Evolutionary conservation across 1,140 invertebrate species (phyloP).

Genomic region (Drosophila fuyamai): DNA sequence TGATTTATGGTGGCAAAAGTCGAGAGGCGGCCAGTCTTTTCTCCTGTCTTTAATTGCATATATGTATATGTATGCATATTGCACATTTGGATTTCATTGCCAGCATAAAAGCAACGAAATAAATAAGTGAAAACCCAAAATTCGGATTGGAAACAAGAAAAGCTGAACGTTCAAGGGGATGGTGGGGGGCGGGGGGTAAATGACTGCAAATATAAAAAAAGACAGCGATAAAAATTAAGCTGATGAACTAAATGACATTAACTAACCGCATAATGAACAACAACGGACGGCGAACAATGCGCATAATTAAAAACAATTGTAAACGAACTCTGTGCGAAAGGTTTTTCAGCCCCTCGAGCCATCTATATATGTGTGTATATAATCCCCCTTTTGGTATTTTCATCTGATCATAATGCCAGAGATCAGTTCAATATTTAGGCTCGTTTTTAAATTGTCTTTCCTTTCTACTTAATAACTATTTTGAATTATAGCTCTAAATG

Average conservation of each 20-base stretch:
- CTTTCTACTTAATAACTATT: too few species aligned
- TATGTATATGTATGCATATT: slow-evolving; percentile 19
- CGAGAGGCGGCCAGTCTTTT: slow-evolving; percentile 28
- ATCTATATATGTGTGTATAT: neutral
- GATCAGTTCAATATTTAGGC: slow-evolving; percentile 5
- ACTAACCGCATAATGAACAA: slow-evolving; percentile 30
- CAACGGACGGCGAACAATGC: slow-evolving; percentile 11
- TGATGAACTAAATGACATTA: slow-evolving; percentile 59
- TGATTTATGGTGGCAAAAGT: slow-evolving; percentile 43
- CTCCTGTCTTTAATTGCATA: neutral
- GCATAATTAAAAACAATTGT: slow-evolving; percentile 70
- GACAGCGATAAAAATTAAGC: slow-evolving; percentile 43
- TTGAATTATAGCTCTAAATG: too few species aligned
- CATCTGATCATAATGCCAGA: too few species aligned
- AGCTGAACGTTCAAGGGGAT: neutral
- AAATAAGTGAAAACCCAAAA: slow-evolving; percentile 50
- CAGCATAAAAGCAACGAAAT: slow-evolving; percentile 29
- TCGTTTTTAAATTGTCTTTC: slow-evolving; percentile 20
- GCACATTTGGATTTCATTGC: slow-evolving; percentile 63
- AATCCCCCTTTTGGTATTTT: neutral
- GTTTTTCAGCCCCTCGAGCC: neutral
- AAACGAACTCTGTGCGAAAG: slow-evolving; percentile 23
- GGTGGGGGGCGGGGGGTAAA: neutral
- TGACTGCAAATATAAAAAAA: neutral
- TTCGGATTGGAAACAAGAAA: slow-evolving; percentile 43